Evolutionary conservation across 2,113 vertebrate genomes (phyloP), one percentile per base, ranked within the genome.

Genomic region (Typhlomys cinereus): DNA sequence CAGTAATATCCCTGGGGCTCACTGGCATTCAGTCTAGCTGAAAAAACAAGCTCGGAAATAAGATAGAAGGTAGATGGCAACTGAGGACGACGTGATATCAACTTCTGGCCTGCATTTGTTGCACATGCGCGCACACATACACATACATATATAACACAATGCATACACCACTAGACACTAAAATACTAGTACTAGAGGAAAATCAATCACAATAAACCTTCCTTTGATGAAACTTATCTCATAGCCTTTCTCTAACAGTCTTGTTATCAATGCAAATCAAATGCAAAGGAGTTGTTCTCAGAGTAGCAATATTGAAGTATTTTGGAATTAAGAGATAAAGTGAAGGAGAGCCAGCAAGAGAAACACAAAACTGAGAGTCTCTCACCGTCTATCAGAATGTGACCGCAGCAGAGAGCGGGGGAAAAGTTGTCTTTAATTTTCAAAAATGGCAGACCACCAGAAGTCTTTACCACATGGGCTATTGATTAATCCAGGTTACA

Each of bases 201-300:
- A 85, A 25, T 20, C 29, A 64, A n/a, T 73, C 62, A 54, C 61
- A 50, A 78, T 61, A 83, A 88, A 73, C 9, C 21, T 66, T 86
- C 18, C 50, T 67, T 75, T 41, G 21, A 27, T 88, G 27, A 89
- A 91, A 80, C 31, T 74, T 64, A 46, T 20, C 44, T 83, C 23
- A n/a, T 34, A 64, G n/a, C 21, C 27, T 81, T 86, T 52, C 34
- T 62, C 52, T 50, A 66, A 61, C 10, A 23, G 14, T 66, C 57
- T 90, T 75, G 57, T n/a, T 75, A 62, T 81, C 92, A 54, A 36
- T 54, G 59, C 46, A 85, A 81, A 62, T 69, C 44, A 94, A 62
- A 41, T 50, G 79, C n/a, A 44, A 90, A 80, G 41, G 36, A 20
- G 62, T 46, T 88, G 23, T 93, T 25, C 27, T 6, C n/a, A n/a